phyloP scores from a whole-genome alignment of 1,140 invertebrate genomes.

The Drosophila nasuta region DNA sequence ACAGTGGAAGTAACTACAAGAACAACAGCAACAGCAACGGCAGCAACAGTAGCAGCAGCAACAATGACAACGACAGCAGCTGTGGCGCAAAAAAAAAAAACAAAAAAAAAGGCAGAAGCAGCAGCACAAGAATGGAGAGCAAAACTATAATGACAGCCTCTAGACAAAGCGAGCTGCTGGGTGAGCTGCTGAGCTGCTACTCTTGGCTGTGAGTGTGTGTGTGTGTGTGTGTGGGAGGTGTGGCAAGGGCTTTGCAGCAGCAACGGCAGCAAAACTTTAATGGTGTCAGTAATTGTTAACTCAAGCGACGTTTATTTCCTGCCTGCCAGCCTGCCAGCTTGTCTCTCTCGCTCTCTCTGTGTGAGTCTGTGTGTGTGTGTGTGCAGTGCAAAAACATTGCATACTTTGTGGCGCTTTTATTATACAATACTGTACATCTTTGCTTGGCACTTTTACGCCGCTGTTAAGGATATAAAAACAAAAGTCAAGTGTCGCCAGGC shows the following conservation, averaged over 20 bases:
- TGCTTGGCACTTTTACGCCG: constrained; percentile 72
- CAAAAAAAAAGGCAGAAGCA: constrained; percentile 19
- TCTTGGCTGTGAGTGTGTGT: constrained; percentile 1
- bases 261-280: constrained; percentile 67
- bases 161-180: constrained; percentile 56
- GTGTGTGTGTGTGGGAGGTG: not conserved
- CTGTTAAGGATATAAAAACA: constrained; percentile 73
- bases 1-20: constrained; percentile 24
- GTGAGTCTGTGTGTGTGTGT: constrained; percentile 33
- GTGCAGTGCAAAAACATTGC: constrained; percentile 50
- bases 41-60: constrained; percentile 42
- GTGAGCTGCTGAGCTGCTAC: constrained; percentile 18
- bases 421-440: constrained; percentile 71
- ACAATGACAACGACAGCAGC: constrained; percentile 52
- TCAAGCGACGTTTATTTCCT: constrained; percentile 83
- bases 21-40: constrained; percentile 20
- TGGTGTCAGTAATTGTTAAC: constrained; percentile 83
- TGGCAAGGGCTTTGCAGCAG: constrained; percentile 12
- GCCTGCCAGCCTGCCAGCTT: constrained; percentile 37
- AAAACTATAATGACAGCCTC: constrained; percentile 67
- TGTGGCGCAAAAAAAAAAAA: constrained; percentile 16
- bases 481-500: constrained; percentile 75
- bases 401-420: constrained; percentile 79
- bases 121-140: constrained; percentile 36
- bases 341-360: constrained; percentile 6